Conservation (phyloP, 2,113 vertebrate species). For the Serinus canaria region DNA sequence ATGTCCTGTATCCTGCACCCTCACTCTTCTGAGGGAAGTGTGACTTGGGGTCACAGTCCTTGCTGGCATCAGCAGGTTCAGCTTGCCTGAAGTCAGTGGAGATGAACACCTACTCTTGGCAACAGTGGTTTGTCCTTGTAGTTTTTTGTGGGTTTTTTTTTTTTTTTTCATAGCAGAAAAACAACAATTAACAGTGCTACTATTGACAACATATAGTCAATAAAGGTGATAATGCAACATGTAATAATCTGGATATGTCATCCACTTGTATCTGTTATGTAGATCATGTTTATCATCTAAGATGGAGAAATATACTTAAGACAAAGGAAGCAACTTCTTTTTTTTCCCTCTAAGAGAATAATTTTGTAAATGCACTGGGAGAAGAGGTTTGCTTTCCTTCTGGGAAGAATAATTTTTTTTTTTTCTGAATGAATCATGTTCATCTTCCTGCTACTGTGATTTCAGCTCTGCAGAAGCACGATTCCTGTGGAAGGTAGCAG, state of each 20-base stretch:
- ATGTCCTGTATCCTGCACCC: background rate
- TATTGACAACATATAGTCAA: background rate
- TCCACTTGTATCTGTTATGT: background rate
- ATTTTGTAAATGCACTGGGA: background rate
- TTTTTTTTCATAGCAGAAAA: background rate
- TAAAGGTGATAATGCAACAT: background rate
- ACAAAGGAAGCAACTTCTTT: background rate
- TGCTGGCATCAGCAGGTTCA: constrained; percentile 17
- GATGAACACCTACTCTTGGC: background rate
- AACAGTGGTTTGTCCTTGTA: background rate
- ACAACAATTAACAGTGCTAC: background rate
- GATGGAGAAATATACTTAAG: background rate
- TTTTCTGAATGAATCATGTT: background rate
- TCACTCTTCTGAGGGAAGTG: background rate
- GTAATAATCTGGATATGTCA: background rate
- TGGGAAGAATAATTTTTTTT: background rate
- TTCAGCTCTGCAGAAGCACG: background rate
- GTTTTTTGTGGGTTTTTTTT: background rate
- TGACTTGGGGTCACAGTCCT: background rate
- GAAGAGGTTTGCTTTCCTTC: background rate
- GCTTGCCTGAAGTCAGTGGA: background rate
- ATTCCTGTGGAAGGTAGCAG: constrained; percentile 18
- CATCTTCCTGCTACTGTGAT: background rate
- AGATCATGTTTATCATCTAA: background rate
- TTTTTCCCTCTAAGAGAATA: background rate